phyloP scores from a whole-genome alignment of 2,888 invertebrate species.

The Tupiocoris notatus region DNA sequence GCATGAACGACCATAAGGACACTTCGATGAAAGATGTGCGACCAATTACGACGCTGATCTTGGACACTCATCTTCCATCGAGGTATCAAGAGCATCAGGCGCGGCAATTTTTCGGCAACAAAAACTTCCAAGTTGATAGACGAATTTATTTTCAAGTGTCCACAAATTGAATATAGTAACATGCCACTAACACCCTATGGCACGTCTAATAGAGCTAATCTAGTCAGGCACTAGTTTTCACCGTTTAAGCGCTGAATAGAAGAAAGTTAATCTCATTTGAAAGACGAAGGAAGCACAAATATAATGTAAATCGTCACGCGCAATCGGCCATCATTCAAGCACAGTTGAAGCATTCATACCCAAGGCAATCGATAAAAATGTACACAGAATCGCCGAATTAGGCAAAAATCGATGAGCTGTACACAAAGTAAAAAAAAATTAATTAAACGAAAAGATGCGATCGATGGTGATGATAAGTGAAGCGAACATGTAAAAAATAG shows the following conservation, averaged over 20 bases:
- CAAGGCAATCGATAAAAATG: neutral
- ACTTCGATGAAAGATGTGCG: no score
- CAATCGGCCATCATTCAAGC: neutral
- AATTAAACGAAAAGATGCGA: neutral
- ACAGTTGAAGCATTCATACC: constrained; percentile 1
- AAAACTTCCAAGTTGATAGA: no score
- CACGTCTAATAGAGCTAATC: neutral
- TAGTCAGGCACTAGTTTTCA: neutral
- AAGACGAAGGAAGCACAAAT: neutral
- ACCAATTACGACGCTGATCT: no score
- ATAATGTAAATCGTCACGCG: no score
- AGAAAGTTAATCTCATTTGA: neutral
- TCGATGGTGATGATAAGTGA: neutral
- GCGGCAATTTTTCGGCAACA: no score
- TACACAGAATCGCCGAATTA: neutral
- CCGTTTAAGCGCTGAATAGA: neutral
- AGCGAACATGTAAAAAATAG: neutral
- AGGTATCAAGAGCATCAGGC: no score
- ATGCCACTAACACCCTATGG: neutral
- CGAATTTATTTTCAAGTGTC: no score
- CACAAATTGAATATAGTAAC: neutral
- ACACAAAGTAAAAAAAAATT: neutral
- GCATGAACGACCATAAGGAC: no score
- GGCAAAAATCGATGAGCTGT: neutral
- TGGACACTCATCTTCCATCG: no score